Conservation (phyloP, 2,113 vertebrate species). For the Xiphias gladius region DNA sequence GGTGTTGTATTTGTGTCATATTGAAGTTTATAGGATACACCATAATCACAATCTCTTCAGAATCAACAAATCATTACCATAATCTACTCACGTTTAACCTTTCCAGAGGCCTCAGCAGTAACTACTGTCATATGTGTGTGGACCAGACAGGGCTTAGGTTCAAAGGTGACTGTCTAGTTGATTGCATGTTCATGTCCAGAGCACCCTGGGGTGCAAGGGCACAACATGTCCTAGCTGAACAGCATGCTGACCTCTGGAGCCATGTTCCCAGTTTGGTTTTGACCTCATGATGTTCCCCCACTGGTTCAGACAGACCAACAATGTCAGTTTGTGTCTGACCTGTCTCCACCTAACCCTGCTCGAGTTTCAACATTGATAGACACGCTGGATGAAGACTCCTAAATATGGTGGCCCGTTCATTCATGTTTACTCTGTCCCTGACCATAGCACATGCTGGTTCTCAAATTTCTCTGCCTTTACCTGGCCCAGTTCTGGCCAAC, state of each 20-base stretch:
- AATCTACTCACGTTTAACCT: conserved; percentile 25
- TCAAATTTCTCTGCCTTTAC: neutral
- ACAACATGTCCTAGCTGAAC: conserved; percentile 37
- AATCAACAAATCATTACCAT: conserved; percentile 19
- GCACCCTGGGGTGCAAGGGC: conserved; percentile 49
- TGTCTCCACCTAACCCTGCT: conserved; percentile 23
- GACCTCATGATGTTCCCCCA: conserved; percentile 54
- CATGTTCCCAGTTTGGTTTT: conserved; percentile 41
- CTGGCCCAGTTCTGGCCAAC: neutral
- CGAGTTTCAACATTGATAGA: conserved; percentile 36
- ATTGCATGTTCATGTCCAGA: conserved; percentile 50
- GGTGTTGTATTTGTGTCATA: neutral
- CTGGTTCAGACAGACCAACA: conserved; percentile 48
- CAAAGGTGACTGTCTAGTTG: conserved; percentile 52
- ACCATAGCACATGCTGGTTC: neutral
- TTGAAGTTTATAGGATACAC: neutral
- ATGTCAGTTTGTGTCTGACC: conserved; percentile 41
- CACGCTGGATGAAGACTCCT: neutral
- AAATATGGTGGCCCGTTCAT: conserved; percentile 12
- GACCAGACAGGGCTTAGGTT: conserved; percentile 30
- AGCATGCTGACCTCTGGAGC: conserved; percentile 52
- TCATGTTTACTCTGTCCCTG: conserved; percentile 1
- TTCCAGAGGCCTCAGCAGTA: conserved; percentile 7
- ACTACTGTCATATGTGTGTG: conserved; percentile 36
- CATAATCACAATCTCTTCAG: neutral